Evolutionary conservation across 2,888 invertebrate genomes (phyloP).

Genomic region (Stomorhina lunata): DNA sequence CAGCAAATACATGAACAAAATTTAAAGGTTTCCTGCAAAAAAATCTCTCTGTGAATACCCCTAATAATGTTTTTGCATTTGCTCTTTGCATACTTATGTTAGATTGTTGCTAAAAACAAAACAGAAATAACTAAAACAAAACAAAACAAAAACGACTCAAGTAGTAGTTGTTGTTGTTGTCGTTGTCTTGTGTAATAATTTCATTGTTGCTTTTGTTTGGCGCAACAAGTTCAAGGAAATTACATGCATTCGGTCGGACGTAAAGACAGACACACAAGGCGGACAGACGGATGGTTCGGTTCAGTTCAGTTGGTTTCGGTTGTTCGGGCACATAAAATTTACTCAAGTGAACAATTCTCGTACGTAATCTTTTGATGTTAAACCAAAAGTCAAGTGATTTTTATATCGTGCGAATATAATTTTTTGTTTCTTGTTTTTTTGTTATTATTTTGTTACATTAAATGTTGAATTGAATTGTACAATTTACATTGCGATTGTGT

Average conservation of each 20-base stretch:
- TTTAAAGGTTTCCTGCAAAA: neutral
- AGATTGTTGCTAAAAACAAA: neutral
- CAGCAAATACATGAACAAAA: too few relatives aligned
- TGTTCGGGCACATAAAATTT: slow-evolving; percentile 6
- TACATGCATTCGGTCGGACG: slow-evolving; percentile 41
- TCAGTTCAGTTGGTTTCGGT: neutral
- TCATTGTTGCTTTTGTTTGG: slow-evolving; percentile 45
- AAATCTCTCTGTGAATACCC: neutral
- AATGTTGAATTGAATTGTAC: too few relatives aligned
- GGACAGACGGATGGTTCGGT: too few relatives aligned
- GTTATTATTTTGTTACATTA: neutral
- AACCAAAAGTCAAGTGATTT: slow-evolving; percentile 44
- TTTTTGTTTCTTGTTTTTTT: neutral
- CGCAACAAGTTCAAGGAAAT: slow-evolving; percentile 69
- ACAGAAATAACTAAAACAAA: neutral
- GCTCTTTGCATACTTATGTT: neutral
- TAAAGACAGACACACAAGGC: too few relatives aligned
- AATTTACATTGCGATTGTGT: neutral
- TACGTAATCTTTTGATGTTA: slow-evolving; percentile 37
- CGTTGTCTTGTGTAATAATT: slow-evolving; percentile 34
- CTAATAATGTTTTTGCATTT: neutral
- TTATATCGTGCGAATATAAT: slow-evolving; percentile 28
- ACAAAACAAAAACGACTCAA: neutral
- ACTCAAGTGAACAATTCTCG: slow-evolving; percentile 26
- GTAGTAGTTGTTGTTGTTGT: neutral